Percentiles rank a stretch among this genome's conserved stretches.
phyloP scores from a whole-genome alignment of 2,888 invertebrate genomes.

The Lasiommata megera region DNA sequence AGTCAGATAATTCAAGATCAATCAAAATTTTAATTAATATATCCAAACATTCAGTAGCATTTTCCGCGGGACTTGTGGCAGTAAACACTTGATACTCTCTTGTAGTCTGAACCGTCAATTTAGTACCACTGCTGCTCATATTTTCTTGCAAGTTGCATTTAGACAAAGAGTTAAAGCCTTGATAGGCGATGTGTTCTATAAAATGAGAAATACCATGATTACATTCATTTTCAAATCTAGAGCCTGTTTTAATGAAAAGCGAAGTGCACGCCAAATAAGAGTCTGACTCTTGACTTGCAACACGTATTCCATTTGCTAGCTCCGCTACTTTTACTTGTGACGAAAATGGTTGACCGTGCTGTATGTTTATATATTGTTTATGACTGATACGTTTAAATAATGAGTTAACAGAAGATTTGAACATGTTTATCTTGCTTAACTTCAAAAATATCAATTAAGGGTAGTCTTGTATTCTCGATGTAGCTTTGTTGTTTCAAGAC shows the following conservation, averaged over 20 bases:
- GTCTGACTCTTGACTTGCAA: constrained; percentile 49
- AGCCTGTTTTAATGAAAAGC: constrained; percentile 52
- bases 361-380: neutral
- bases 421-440: neutral
- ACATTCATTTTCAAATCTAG: constrained; percentile 52
- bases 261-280: constrained; percentile 48
- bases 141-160: constrained; percentile 38
- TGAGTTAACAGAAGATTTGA: neutral
- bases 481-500: too few relatives aligned
- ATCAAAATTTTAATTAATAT: constrained; percentile 44
- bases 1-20: constrained; percentile 42
- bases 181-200: constrained; percentile 61
- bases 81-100: constrained; percentile 58
- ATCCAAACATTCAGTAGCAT: constrained; percentile 34
- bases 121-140: constrained; percentile 39
- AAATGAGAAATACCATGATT: constrained; percentile 63
- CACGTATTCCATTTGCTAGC: constrained; percentile 52
- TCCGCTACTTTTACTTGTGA: constrained; percentile 25
- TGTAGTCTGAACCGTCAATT: constrained; percentile 46
- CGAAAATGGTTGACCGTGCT: neutral
- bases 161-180: constrained; percentile 44
- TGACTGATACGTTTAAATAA: neutral
- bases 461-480: too few relatives aligned
- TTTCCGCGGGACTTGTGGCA: constrained; percentile 37
- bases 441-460: neutral